A percentile compares a stretch with the other conserved stretches of the same genome.
phyloP scores from a whole-genome alignment of 2,113 vertebrate species.

The Notechis scutatus region DNA sequence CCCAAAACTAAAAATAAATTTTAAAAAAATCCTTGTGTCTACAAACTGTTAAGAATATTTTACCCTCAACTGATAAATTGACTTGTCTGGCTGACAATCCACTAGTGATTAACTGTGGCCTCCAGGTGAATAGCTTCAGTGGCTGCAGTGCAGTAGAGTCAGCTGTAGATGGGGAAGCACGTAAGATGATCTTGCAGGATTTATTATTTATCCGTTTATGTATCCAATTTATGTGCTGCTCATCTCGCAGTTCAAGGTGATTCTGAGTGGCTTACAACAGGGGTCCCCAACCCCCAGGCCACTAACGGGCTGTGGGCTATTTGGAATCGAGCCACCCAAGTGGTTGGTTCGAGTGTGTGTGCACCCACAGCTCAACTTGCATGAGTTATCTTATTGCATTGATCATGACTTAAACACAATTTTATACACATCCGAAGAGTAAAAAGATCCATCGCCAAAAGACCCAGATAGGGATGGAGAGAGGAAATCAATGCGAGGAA shows the following conservation, averaged over 20 bases:
- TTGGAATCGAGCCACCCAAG: too few species aligned
- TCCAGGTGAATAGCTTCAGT: background rate
- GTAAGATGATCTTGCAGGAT: background rate
- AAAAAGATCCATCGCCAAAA: constrained; percentile 53
- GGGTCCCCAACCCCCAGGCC: too few species aligned
- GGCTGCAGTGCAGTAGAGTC: background rate
- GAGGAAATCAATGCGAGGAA: background rate
- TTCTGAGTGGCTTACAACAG: background rate
- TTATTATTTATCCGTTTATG: background rate
- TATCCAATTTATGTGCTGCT: background rate
- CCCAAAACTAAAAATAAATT: background rate
- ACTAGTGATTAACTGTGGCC: background rate
- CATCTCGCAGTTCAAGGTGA: background rate
- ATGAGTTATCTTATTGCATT: constrained; percentile 29
- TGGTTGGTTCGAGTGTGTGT: too few species aligned
- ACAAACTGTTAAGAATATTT: background rate
- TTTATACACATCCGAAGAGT: constrained; percentile 39
- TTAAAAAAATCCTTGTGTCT: background rate
- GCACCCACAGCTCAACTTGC: too few species aligned
- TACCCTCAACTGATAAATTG: constrained; percentile 33
- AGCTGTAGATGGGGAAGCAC: background rate
- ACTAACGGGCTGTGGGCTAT: too few species aligned
- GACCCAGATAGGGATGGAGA: background rate
- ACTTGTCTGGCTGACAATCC: constrained; percentile 35
- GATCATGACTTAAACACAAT: constrained; percentile 41